These are phyloP conservation scores for Galago senegalensis DNA, from an alignment of 2,797 vertebrate genomes.

Conservation along the genomic window DNA sequence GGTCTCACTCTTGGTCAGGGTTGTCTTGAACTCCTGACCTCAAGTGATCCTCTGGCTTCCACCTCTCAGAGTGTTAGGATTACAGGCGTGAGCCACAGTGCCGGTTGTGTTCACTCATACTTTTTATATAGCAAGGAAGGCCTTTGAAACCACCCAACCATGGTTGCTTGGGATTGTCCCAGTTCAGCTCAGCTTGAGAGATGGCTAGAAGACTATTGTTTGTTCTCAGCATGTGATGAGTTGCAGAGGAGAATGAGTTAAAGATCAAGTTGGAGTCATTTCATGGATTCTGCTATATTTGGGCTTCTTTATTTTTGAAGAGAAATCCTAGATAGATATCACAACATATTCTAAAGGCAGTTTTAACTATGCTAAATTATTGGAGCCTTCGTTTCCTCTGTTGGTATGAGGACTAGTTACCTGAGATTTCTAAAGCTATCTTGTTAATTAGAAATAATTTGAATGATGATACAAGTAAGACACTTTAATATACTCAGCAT, in stretches of 20 bases:
- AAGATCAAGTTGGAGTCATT: background rate
- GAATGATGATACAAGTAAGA: slow-evolving; percentile 4
- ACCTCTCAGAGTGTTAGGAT: too few species aligned
- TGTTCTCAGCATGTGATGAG: background rate
- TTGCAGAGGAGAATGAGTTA: background rate
- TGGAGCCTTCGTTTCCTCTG: background rate
- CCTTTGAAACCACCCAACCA: background rate
- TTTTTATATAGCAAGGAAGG: background rate
- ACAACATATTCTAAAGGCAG: slow-evolving; percentile 28
- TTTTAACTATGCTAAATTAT: slow-evolving; percentile 25
- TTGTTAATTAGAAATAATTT: slow-evolving; percentile 8
- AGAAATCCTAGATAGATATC: background rate
- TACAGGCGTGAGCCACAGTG: too few species aligned
- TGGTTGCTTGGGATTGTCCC: background rate
- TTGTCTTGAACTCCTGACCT: too few species aligned
- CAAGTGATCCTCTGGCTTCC: too few species aligned
- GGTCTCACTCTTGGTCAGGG: too few species aligned
- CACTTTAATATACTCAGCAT: background rate
- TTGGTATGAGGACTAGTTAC: background rate
- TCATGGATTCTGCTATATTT: background rate
- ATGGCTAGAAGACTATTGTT: background rate
- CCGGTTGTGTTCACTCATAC: background rate
- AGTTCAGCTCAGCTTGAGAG: background rate
- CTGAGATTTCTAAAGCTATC: slow-evolving; percentile 2
- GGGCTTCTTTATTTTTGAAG: slow-evolving; percentile 22